These are phyloP conservation scores for Gallinago nigripennis DNA, from an alignment of 2,797 vertebrate species.

Conservation along the genomic window DNA sequence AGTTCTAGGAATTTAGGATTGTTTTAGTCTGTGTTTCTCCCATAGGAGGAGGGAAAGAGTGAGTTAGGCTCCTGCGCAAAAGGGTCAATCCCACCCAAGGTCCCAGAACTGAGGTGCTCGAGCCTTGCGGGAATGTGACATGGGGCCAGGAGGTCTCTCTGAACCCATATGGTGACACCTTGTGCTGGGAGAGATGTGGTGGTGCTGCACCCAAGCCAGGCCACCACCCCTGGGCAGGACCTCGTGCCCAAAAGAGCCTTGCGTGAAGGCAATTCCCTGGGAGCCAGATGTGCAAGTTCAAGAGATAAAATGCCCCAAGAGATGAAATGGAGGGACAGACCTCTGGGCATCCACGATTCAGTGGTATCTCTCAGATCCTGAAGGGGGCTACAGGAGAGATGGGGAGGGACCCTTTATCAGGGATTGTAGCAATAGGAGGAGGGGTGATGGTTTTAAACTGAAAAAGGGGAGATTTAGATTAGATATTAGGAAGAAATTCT, in stretches of 20 bases:
- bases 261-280: background rate
- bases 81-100: background rate
- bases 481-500: no score
- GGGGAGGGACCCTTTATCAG: no score
- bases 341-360: background rate
- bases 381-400: no score
- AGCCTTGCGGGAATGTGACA: accelerated
- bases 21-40: background rate
- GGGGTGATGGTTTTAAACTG: no score
- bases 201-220: background rate
- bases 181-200: background rate
- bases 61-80: background rate
- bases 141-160: background rate
- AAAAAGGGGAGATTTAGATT: no score
- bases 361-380: background rate
- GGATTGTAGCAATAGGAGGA: no score
- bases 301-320: background rate
- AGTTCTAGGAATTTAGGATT: background rate
- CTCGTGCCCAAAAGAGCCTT: background rate
- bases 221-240: background rate
- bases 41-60: background rate
- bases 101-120: background rate
- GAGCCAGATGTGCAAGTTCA: background rate
- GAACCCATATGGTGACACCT: accelerated
- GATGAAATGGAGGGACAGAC: background rate